Conservation (phyloP, 2,888 invertebrate species). For the Eupithecia abbreviata region DNA sequence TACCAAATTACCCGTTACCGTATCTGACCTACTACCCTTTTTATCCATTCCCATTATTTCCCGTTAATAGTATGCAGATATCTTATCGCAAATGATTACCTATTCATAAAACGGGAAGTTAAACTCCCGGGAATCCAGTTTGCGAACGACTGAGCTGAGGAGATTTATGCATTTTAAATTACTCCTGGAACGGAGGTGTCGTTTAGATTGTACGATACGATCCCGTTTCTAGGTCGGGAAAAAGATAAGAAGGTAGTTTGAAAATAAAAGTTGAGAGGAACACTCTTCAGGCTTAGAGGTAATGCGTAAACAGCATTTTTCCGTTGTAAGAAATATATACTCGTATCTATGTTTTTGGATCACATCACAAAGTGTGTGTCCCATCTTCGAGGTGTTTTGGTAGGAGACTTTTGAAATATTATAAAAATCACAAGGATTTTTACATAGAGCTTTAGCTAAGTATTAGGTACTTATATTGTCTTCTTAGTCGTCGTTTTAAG, state of each 20-base stretch:
- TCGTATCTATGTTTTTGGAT: background rate
- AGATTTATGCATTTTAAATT: slow-evolving; percentile 82
- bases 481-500: too few species aligned
- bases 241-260: background rate
- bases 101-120: slow-evolving; percentile 80
- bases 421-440: too few species aligned
- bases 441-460: too few species aligned
- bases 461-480: too few species aligned
- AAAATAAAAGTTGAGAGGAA: background rate
- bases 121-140: slow-evolving; percentile 71
- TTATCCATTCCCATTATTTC: slow-evolving; percentile 25
- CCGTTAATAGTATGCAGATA: slow-evolving; percentile 39
- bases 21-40: slow-evolving; percentile 9
- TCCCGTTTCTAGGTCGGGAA: background rate
- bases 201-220: slow-evolving; percentile 48
- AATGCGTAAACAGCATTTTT: too few species aligned
- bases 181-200: slow-evolving; percentile 54
- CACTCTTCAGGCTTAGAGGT: too few species aligned
- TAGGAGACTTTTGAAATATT: too few species aligned
- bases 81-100: slow-evolving; percentile 67
- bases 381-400: too few species aligned
- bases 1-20: background rate
- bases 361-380: too few species aligned
- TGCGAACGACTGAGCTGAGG: slow-evolving; percentile 68
- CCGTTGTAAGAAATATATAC: too few species aligned